Evolutionary conservation across 2,888 invertebrate species (phyloP).

Genomic region (Tenthredo mesomela): DNA sequence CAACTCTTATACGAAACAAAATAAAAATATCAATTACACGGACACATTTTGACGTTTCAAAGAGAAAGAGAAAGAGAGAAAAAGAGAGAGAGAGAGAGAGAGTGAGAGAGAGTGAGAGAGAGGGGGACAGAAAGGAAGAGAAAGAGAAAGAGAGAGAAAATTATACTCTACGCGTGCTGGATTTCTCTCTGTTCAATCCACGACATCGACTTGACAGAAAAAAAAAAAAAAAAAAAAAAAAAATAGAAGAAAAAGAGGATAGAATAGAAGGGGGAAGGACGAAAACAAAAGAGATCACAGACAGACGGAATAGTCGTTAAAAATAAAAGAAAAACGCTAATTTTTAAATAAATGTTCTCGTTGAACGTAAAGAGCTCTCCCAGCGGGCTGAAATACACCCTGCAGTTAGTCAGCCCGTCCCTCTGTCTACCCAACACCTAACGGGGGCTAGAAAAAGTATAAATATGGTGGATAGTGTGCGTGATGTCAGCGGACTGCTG

Average conservation of each 20-base stretch:
- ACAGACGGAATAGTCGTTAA: neutral
- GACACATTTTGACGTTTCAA: conserved; percentile 27
- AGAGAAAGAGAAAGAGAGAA: conserved; percentile 30
- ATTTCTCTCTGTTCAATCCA: conserved; percentile 21
- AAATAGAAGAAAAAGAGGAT: neutral
- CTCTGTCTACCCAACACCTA: conserved; percentile 56
- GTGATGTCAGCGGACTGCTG: conserved; percentile 48
- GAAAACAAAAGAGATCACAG: conserved; percentile 27
- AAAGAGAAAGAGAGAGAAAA: conserved; percentile 52
- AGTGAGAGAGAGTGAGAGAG: conserved; percentile 30
- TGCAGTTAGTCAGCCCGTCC: conserved; percentile 34
- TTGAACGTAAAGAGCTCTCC: conserved; percentile 7
- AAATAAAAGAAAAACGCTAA: neutral
- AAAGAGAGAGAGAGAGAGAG: conserved; percentile 30
- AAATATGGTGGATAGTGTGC: conserved; percentile 63
- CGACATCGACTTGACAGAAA: conserved; percentile 20
- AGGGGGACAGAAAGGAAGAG: conserved; percentile 42
- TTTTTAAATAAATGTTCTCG: conserved; percentile 40
- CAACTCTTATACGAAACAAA: neutral
- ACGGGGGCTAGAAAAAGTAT: conserved; percentile 64
- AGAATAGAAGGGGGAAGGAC: conserved; percentile 9
- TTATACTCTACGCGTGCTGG: conserved; percentile 21
- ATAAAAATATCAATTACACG: conserved; percentile 40
- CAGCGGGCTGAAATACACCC: conserved; percentile 42
- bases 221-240: neutral